A percentile compares a stretch with the other conserved stretches of the same genome.
Conservation (phyloP, 2,113 vertebrate genomes). For the Corythornis cristatus region DNA sequence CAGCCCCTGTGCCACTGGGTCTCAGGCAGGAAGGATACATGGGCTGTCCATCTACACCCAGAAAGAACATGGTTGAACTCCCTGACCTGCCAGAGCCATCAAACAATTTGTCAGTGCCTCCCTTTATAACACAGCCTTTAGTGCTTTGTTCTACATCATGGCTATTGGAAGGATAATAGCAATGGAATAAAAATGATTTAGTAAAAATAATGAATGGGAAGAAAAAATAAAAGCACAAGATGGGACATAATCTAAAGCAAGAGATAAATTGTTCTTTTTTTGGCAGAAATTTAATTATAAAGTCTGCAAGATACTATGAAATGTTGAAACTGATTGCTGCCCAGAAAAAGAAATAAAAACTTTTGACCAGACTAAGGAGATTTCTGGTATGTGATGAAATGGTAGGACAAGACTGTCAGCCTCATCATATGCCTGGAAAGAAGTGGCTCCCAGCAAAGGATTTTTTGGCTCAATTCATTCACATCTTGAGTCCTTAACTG, state of each 20-base stretch:
- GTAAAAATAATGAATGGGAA: slow-evolving; percentile 4
- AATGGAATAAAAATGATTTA: slow-evolving; percentile 8
- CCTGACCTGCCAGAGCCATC: background rate
- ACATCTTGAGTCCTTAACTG: background rate
- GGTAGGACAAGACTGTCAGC: background rate
- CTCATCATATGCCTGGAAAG: background rate
- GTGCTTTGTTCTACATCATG: background rate
- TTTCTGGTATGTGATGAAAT: slow-evolving; percentile 13
- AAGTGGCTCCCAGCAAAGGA: background rate
- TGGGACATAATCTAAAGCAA: background rate
- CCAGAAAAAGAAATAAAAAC: slow-evolving; percentile 7
- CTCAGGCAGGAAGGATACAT: background rate
- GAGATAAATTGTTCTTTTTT: background rate
- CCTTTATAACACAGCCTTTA: background rate
- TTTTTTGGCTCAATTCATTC: background rate
- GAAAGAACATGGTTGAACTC: background rate
- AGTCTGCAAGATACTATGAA: background rate
- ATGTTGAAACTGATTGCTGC: slow-evolving; percentile 35
- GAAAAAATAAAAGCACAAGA: slow-evolving; percentile 9
- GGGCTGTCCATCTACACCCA: background rate
- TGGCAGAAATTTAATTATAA: slow-evolving; percentile 12
- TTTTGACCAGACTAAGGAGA: slow-evolving; percentile 28
- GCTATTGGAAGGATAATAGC: background rate
- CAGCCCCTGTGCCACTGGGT: background rate
- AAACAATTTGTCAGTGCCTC: background rate